Percentiles rank a stretch among this genome's conserved stretches.
These are phyloP conservation scores for Rhipidura dahli DNA, from an alignment of 2,113 vertebrate genomes.

Conservation along the genomic window DNA sequence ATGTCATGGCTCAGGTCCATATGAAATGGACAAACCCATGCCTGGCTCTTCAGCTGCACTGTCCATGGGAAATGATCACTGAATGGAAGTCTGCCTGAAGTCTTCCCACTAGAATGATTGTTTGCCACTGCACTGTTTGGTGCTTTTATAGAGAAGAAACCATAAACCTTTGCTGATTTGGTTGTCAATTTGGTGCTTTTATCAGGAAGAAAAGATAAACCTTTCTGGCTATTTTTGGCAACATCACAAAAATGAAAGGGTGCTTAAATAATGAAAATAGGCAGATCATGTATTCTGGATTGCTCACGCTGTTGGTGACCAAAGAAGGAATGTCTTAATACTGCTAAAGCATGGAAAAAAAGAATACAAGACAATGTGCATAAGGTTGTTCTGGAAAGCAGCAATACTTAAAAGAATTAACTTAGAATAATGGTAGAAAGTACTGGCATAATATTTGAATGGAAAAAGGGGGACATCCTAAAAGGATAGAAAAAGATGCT, in stretches of 20 bases:
- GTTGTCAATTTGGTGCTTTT: not conserved
- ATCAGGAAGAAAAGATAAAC: not conserved
- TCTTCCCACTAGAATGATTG: not conserved
- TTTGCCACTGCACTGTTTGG: not conserved
- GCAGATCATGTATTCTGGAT: not conserved
- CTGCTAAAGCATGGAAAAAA: not conserved
- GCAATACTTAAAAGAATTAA: not conserved
- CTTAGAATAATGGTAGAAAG: not conserved
- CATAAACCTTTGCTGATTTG: not conserved
- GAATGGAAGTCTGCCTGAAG: not conserved
- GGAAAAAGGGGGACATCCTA: not conserved
- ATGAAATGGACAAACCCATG: not conserved
- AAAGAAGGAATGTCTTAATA: not conserved
- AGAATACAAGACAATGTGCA: not conserved
- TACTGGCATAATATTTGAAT: not conserved
- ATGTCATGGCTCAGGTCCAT: accelerated
- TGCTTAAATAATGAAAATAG: not conserved
- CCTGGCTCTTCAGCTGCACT: not conserved
- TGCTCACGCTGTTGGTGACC: not conserved
- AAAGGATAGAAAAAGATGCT: not conserved
- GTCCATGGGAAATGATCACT: not conserved
- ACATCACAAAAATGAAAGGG: not conserved
- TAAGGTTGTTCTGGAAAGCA: not conserved
- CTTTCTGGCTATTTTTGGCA: not conserved
- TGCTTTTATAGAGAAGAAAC: not conserved